Conservation (phyloP, 2,797 vertebrate species). For the Sciurus vulgaris region DNA sequence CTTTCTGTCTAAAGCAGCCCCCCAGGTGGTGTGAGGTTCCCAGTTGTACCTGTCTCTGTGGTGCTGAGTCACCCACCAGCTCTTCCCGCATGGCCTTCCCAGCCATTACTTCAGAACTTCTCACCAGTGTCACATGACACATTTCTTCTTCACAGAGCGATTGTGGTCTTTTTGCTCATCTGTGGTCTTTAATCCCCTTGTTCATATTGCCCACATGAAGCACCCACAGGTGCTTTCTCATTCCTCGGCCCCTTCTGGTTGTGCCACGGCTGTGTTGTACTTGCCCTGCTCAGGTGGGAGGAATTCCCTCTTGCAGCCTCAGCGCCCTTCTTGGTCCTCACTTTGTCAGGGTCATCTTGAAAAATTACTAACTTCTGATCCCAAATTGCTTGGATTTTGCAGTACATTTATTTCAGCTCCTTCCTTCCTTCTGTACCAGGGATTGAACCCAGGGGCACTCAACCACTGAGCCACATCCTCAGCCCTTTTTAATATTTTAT, state of each 20-base stretch:
- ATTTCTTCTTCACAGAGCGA: neutral
- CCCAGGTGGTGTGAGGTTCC: neutral
- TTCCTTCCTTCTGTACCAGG: no score
- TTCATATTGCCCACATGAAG: accelerated
- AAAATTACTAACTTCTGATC: neutral
- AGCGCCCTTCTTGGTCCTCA: accelerated
- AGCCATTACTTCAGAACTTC: neutral
- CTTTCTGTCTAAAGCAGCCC: neutral
- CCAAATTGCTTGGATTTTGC: neutral
- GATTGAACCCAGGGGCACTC: no score
- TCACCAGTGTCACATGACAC: accelerated
- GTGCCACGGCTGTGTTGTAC: accelerated
- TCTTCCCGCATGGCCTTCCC: neutral
- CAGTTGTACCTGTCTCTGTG: neutral
- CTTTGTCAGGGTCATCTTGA: neutral
- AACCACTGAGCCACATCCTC: no score
- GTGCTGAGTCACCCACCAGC: accelerated
- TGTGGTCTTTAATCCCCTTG: neutral
- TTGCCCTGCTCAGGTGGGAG: neutral
- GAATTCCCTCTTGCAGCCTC: no score
- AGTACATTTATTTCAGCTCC: no score
- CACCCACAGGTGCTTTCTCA: neutral
- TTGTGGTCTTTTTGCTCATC: neutral
- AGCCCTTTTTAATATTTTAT: no score
- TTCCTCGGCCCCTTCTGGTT: neutral